phyloP scores from a whole-genome alignment of 2,888 invertebrate species.

The Proisotoma minuta region DNA sequence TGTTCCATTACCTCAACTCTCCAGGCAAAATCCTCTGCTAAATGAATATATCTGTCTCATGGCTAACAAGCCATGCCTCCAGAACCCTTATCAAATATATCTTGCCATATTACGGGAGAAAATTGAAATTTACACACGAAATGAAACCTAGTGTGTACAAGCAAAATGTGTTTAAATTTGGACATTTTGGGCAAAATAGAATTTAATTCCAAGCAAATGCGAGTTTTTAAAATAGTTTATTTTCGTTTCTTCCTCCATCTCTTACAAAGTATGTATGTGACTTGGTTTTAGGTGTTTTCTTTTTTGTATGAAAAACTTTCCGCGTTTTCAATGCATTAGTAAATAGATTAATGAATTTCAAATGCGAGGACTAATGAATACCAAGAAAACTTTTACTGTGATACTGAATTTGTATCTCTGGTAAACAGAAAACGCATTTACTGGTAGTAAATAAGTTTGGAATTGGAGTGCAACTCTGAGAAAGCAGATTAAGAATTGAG shows the following conservation, averaged over 20 bases:
- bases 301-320: conserved; percentile 6
- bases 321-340: too few relatives aligned
- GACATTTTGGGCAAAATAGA: too few relatives aligned
- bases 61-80: conserved; percentile 11
- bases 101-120: background rate
- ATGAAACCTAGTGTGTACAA: too few relatives aligned
- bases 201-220: too few relatives aligned
- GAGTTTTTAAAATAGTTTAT: too few relatives aligned
- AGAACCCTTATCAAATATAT: background rate
- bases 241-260: too few relatives aligned
- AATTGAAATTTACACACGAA: conserved; percentile 10
- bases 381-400: background rate
- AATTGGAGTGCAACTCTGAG: too few relatives aligned
- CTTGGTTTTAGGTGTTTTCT: background rate
- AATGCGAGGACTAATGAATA: too few relatives aligned
- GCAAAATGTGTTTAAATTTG: too few relatives aligned
- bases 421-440: conserved; percentile 12
- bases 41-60: conserved; percentile 9
- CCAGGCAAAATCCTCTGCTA: conserved; percentile 7
- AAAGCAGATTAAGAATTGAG: too few relatives aligned
- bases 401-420: background rate
- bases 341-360: too few relatives aligned
- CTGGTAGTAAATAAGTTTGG: conserved; percentile 1
- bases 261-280: too few relatives aligned
- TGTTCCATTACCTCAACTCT: conserved; percentile 30